These are phyloP conservation scores for Hyposoter didymator DNA, from an alignment of 2,888 invertebrate species.

Conservation along the genomic window DNA sequence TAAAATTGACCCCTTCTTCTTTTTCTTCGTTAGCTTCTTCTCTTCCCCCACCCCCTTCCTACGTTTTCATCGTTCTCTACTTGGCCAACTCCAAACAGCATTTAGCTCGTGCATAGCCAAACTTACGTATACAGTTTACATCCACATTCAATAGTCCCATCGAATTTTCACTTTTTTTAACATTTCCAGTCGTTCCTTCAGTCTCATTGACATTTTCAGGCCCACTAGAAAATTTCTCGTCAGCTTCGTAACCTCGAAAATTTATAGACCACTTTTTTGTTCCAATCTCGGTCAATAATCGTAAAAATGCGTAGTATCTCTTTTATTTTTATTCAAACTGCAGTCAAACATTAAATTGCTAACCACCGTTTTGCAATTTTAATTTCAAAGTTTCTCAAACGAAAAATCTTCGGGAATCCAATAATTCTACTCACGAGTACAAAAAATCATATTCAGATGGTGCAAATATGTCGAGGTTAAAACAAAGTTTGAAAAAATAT, in stretches of 20 bases:
- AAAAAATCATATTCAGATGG: no score
- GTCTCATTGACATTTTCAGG: not conserved
- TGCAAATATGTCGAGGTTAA: no score
- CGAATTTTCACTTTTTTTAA: slow-evolving; percentile 45
- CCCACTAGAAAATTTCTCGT: not conserved
- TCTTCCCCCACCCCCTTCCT: slow-evolving; percentile 63
- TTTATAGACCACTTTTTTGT: not conserved
- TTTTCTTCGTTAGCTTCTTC: slow-evolving; percentile 66
- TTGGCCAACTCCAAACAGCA: slow-evolving; percentile 76
- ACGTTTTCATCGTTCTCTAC: slow-evolving; percentile 74
- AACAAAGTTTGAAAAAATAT: no score
- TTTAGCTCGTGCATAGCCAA: slow-evolving; percentile 81
- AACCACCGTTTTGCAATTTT: no score
- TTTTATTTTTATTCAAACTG: no score
- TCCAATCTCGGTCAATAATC: not conserved
- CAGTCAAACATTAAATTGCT: no score
- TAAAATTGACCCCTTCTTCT: slow-evolving; percentile 65
- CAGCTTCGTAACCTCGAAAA: not conserved
- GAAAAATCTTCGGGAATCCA: no score
- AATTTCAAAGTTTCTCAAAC: no score
- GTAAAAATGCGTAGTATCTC: no score
- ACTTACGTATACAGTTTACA: slow-evolving; percentile 81
- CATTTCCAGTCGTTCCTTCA: not conserved
- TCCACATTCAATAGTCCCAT: slow-evolving; percentile 76
- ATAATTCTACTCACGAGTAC: no score